Evolutionary conservation across 2,888 invertebrate species (phyloP).

Genomic region (Caenorhabditis afra): DNA sequence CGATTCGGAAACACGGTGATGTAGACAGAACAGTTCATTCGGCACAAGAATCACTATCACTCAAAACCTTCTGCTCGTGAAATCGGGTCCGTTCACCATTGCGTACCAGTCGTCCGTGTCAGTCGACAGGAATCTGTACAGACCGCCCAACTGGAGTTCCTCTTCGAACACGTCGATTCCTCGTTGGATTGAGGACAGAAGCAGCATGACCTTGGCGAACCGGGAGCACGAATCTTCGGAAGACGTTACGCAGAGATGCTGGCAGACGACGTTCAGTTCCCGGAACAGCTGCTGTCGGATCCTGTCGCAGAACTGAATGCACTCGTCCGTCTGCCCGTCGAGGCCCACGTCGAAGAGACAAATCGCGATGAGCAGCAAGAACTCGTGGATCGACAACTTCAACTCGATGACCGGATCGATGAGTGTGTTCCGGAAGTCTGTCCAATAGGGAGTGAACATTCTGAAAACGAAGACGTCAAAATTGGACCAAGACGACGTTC

Average conservation of each 20-base stretch:
- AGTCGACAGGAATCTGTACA: slow-evolving; percentile 38
- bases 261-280: slow-evolving; percentile 38
- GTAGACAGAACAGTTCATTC: background rate
- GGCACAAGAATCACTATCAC: no score
- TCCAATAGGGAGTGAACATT: slow-evolving; percentile 46
- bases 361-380: slow-evolving; percentile 33
- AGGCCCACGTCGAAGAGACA: slow-evolving; percentile 43
- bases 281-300: slow-evolving; percentile 29
- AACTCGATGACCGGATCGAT: slow-evolving; percentile 44
- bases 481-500: background rate
- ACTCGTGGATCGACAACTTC: slow-evolving; percentile 49
- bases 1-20: background rate
- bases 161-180: slow-evolving; percentile 50
- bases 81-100: slow-evolving; percentile 45
- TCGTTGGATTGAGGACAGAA: slow-evolving; percentile 45
- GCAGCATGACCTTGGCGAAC: slow-evolving; percentile 38
- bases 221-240: slow-evolving; percentile 32
- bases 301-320: slow-evolving; percentile 21
- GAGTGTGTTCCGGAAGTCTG: slow-evolving; percentile 44
- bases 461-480: slow-evolving; percentile 24
- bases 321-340: slow-evolving; percentile 40
- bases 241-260: slow-evolving; percentile 10
- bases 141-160: slow-evolving; percentile 46
- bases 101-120: slow-evolving; percentile 46
- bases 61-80: slow-evolving; percentile 3